Percentiles rank a stretch among this genome's conserved stretches.
phyloP scores from a whole-genome alignment of 2,888 invertebrate genomes.

The Tiliacea aurago region DNA sequence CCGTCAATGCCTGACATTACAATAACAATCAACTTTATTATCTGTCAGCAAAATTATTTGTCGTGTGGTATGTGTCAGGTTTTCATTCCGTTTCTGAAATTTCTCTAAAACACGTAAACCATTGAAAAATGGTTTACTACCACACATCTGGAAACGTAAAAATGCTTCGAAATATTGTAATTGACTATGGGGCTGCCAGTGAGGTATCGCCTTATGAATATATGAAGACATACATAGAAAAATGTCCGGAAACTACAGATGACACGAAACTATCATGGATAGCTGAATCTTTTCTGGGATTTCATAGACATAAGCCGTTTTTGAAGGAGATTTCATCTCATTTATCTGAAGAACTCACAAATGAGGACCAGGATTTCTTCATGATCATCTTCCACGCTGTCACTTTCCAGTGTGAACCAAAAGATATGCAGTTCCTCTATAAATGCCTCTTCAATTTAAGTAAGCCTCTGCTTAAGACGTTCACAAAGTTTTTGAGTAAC shows the following conservation, averaged over 20 bases:
- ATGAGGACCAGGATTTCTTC: slow-evolving; percentile 81
- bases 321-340: slow-evolving; percentile 75
- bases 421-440: slow-evolving; percentile 78
- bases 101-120: slow-evolving; percentile 56
- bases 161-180: slow-evolving; percentile 80
- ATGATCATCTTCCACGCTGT: slow-evolving; percentile 81
- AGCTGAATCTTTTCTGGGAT: slow-evolving; percentile 81
- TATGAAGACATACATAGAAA: slow-evolving; percentile 82
- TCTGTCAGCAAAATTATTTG: slow-evolving; percentile 74
- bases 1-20: slow-evolving; percentile 11
- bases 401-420: slow-evolving; percentile 79
- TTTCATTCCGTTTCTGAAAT: slow-evolving; percentile 71
- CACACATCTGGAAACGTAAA: slow-evolving; percentile 84
- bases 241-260: slow-evolving; percentile 79
- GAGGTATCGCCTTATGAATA: slow-evolving; percentile 83
- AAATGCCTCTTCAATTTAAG: slow-evolving; percentile 86
- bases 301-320: slow-evolving; percentile 80
- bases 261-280: slow-evolving; percentile 84
- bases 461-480: slow-evolving; percentile 77
- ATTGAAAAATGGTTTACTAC: slow-evolving; percentile 84
- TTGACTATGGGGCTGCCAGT: slow-evolving; percentile 73
- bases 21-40: background rate
- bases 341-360: slow-evolving; percentile 76
- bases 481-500: slow-evolving; percentile 84
- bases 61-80: slow-evolving; percentile 72